Base-by-base conservation (phyloP, 2,797 vertebrate species). In the Salmo trutta region DNA sequence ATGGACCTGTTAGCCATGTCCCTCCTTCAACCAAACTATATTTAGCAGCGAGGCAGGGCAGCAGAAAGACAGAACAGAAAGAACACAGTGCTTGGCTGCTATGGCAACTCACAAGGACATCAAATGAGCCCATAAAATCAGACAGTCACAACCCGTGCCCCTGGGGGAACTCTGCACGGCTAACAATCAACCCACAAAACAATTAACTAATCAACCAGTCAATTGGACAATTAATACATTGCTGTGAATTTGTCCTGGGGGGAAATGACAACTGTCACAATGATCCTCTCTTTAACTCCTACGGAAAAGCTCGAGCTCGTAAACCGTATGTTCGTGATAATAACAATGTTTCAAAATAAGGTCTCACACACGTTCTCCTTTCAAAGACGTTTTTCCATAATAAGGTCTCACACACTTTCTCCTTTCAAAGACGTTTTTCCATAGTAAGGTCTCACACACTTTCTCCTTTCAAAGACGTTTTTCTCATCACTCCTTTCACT, bases 41-140 rank as follows among this genome's bases (percentile, higher is more conserved):
- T 88, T 86, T 88, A 84, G 84, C 81, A 17, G 19, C 8, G n/a
- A 77, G 75, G 78, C 74, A 53, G 69, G 66, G 73, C 29, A 56
- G 70, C 71, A 73, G 78, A 71, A 67, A 71, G 71, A 74, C 81
- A 77, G 76, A 67, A 82, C 82, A 71, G 76, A 79, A 82, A 81
- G 62, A 78, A 71, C 52, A 73, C 53, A 71, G 77, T 68, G 81
- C 75, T 76, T 79, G 73, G 84, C 84, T 88, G 84, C 84, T 81
- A 86, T 88, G 84, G 82, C 76, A 88, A 86, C 84, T 74, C 73
- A 77, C 56, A 75, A 84, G 78, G 76, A 79, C 62, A 73, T 75
- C n/a, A 71, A 54, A 76, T 72, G 71, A 68, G 70, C 29, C 76
- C 69, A 21, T 52, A 75, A 76, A 78, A 79, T 66, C 62, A 68